Conservation (phyloP, 2,113 vertebrate species). For the Paedocypris sp. region DNA sequence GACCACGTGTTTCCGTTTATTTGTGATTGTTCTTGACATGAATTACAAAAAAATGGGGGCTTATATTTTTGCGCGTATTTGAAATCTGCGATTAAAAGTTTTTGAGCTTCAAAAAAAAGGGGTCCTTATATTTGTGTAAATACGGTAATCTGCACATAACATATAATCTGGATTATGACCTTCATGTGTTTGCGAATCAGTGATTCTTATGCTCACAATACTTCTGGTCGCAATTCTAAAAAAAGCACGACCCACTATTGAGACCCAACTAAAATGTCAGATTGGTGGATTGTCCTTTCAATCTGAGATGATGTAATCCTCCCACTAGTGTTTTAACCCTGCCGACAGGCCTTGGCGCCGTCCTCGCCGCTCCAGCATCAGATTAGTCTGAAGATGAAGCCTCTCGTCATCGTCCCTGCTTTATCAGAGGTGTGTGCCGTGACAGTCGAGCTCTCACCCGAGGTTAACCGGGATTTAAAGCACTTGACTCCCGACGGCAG, state of each 20-base stretch:
- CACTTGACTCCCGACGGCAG: not conserved
- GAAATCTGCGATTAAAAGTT: too few species aligned
- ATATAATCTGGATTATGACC: too few species aligned
- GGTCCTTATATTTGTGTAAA: too few species aligned
- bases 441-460: not conserved
- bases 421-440: not conserved
- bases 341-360: not conserved
- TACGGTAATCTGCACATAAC: too few species aligned
- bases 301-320: not conserved
- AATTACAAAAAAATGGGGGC: too few species aligned
- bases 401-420: not conserved
- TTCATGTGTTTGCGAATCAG: too few species aligned
- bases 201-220: too few species aligned
- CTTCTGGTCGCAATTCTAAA: not conserved
- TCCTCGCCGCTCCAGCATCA: not conserved
- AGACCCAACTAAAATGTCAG: not conserved
- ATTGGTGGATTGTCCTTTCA: not conserved
- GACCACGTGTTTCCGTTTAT: too few species aligned
- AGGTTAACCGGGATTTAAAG: not conserved
- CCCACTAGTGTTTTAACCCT: not conserved
- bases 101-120: too few species aligned
- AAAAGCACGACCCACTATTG: too few species aligned
- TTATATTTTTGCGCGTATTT: too few species aligned
- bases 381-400: constrained; percentile 14
- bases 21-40: too few species aligned